phyloP scores from a whole-genome alignment of 2,797 vertebrate genomes.

The Ciconia nigra region DNA sequence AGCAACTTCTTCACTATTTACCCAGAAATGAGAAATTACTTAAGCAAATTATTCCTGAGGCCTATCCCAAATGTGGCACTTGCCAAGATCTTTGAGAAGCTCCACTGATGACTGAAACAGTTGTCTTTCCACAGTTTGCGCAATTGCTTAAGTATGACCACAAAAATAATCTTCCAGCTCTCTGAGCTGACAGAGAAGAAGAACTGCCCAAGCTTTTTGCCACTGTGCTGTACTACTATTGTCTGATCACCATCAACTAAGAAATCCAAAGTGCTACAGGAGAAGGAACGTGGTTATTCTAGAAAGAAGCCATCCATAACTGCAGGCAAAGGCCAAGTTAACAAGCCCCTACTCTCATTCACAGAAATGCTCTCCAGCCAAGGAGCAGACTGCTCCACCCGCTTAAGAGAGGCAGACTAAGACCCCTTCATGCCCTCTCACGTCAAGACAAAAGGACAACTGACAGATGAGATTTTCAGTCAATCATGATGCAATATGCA shows the following conservation, averaged over 20 bases:
- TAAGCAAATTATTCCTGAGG: neutral
- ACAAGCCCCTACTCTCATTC: neutral
- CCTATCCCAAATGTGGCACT: neutral
- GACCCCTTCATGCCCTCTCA: neutral
- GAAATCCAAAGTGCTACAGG: neutral
- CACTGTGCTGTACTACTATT: neutral
- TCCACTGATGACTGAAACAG: neutral
- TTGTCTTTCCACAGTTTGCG: neutral
- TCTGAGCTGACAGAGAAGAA: neutral
- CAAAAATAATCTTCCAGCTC: neutral
- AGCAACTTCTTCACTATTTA: neutral
- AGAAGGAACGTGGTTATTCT: neutral
- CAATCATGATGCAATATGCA: neutral
- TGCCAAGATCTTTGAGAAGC: neutral
- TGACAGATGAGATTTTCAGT: neutral
- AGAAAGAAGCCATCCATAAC: neutral
- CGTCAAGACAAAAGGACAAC: neutral
- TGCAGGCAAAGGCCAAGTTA: neutral
- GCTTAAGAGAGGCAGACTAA: neutral
- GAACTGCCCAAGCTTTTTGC: neutral
- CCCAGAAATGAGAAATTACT: neutral
- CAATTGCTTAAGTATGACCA: neutral
- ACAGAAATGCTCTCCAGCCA: neutral
- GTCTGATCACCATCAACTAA: neutral
- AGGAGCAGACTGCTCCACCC: neutral